Evolutionary conservation across 64 coral and sea anemone genomes (phyloP), one percentile per base, ranked within the genome.

Genomic region (Cladopsammia gracilis): DNA sequence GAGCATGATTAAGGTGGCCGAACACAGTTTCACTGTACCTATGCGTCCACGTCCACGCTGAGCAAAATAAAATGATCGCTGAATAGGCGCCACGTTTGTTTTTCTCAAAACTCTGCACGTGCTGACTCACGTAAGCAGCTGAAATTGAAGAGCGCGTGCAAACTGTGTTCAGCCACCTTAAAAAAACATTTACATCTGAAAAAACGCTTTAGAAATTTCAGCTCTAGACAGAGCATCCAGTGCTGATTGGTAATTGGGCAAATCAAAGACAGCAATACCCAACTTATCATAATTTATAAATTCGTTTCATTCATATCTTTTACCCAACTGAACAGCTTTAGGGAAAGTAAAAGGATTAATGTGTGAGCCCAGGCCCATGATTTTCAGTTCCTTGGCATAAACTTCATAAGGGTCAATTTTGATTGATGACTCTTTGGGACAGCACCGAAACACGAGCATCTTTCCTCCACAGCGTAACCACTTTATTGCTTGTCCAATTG

Each of bases 191-290:
- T 56, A 96, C 48, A 88, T 93, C 70, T 92, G 90, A 86, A 93
- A 93, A 60, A 96, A 78, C 24, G 89, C 95, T 89, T 96, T 96
- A 43, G 83, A 69, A 73, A 96, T 88, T 96, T 84, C 77, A 74
- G 75, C 90, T 78, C 69, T 77, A 10, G 85, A 73, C 6, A 96
- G 82, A 49, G 85, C 82, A 25, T 91, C 87, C 42, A 96, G 82
- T 18, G 95, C 95, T 42, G 90, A 76, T 61, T 96, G 90, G 72
- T 96, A 96, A 26, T 76, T 89, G 10, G 73, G 64, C 43, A 96
- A 72, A 34, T 89, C 76, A 73, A 93, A 96, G 77, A 89, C 65
- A 64, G 78, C 18, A 56, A 97, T 97, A 5, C 95, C 95, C 51
- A 94, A 83, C 62, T 91, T 97, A 34, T 90, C 92, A 90, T 93